Evolutionary conservation across 2,888 invertebrate species (phyloP).

Genomic region (Lasioglossum pauxillum): DNA sequence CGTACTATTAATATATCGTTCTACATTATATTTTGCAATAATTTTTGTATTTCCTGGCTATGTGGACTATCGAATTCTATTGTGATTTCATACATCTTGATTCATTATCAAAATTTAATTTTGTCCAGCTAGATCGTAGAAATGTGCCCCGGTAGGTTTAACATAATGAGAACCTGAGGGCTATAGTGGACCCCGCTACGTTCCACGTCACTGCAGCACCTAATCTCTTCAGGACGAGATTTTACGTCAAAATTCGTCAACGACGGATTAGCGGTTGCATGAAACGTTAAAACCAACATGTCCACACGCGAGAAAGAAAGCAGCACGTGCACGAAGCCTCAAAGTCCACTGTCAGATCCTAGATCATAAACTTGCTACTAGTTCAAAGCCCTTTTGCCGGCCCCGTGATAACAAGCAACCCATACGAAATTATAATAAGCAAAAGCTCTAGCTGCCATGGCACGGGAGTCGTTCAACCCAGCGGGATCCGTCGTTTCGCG

Average conservation of each 20-base stretch:
- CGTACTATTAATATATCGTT: too few relatives aligned
- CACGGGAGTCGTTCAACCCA: conserved; percentile 34
- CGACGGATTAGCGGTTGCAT: neutral
- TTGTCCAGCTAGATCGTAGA: too few relatives aligned
- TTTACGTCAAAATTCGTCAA: neutral
- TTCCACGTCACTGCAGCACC: neutral
- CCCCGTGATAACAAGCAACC: conserved; percentile 22
- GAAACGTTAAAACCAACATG: neutral
- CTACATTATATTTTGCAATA: too few relatives aligned
- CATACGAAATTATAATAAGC: conserved; percentile 25
- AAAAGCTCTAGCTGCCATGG: neutral
- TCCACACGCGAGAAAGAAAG: neutral
- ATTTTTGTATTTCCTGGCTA: too few relatives aligned
- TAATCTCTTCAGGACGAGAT: neutral
- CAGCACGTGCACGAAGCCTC: neutral
- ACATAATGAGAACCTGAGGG: neutral
- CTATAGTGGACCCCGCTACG: neutral
- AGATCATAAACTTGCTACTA: neutral
- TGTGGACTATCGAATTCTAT: too few relatives aligned
- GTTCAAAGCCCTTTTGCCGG: conserved; percentile 23
- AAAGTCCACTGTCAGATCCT: neutral
- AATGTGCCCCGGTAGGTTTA: too few relatives aligned
- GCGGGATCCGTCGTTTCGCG: conserved; percentile 27
- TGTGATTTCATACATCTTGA: too few relatives aligned
- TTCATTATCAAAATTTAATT: too few relatives aligned